Evolutionary conservation across 37 sponge, comb jelly and placozoan species (phyloP).

Genomic region (Aplysina aerophoba): DNA sequence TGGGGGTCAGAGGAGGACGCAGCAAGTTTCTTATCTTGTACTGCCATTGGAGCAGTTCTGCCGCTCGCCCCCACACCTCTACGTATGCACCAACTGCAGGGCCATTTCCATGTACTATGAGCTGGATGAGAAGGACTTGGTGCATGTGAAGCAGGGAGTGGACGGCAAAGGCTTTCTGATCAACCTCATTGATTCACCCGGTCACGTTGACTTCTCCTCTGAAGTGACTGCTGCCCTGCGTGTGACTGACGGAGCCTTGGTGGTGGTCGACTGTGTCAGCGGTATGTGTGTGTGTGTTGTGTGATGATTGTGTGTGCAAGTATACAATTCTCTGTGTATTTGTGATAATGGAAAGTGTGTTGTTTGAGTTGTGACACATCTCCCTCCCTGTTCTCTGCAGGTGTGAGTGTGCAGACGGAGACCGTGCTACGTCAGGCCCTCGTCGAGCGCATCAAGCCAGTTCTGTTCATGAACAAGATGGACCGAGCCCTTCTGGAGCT

Average conservation of each 20-base stretch:
- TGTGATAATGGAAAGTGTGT: neutral
- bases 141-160: conserved; percentile 72
- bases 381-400: conserved; percentile 15
- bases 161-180: conserved; percentile 96
- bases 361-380: neutral
- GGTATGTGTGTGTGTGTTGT: conserved; percentile 70
- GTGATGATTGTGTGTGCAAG: conserved; percentile 13
- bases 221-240: conserved; percentile 99
- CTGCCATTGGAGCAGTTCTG: too few relatives aligned
- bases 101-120: conserved; percentile 98
- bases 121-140: conserved; percentile 80
- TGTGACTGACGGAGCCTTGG: conserved; percentile 98
- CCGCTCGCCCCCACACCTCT: too few relatives aligned
- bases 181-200: conserved; percentile 99
- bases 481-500: conserved; percentile 99
- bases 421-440: conserved; percentile 98
- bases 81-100: conserved; percentile 51
- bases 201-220: conserved; percentile 97
- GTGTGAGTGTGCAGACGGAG: conserved; percentile 98
- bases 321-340: neutral
- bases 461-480: conserved; percentile 99
- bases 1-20: too few relatives aligned
- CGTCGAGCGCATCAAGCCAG: conserved; percentile 96
- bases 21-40: too few relatives aligned
- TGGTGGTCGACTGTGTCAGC: conserved; percentile 98